Percentiles rank a stretch among this genome's conserved stretches.
Evolutionary conservation across 1,140 invertebrate species (phyloP).

Genomic region (Homarus americanus): DNA sequence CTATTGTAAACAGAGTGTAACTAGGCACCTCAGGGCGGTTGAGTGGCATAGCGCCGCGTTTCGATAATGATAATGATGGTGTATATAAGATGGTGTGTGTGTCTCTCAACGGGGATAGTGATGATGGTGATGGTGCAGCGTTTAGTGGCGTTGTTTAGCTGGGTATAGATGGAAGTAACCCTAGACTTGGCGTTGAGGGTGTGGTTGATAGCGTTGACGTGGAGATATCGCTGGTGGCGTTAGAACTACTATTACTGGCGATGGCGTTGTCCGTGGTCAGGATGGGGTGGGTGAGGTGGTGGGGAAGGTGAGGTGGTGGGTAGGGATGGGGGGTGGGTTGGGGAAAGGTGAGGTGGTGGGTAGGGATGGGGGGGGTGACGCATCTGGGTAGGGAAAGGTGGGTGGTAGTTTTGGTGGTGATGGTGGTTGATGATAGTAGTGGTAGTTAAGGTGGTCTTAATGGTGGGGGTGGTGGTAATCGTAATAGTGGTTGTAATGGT

Average conservation of each 20-base stretch:
- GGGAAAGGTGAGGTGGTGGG: too few species aligned
- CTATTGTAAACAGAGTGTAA: background rate
- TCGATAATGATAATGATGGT: background rate
- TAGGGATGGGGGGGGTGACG: background rate
- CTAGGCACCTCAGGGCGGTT: too few species aligned
- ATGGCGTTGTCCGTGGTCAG: background rate
- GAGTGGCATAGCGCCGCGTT: background rate
- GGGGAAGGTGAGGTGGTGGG: background rate
- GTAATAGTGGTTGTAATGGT: too few species aligned
- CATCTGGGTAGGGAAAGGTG: background rate
- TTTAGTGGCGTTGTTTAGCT: background rate
- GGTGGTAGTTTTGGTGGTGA: background rate
- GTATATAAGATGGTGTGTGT: too few species aligned
- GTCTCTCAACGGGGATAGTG: background rate
- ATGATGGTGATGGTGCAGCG: background rate
- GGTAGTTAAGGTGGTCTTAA: constrained; percentile 5
- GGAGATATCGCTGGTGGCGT: background rate
- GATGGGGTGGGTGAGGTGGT: background rate
- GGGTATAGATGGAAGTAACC: too few species aligned
- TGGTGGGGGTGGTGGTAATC: background rate
- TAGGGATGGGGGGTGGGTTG: too few species aligned
- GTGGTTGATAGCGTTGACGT: too few species aligned
- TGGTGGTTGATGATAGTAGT: background rate
- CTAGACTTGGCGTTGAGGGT: too few species aligned
- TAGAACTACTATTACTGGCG: background rate